Conservation (phyloP, 2,888 invertebrate genomes). For the Geophilus truncorum region DNA sequence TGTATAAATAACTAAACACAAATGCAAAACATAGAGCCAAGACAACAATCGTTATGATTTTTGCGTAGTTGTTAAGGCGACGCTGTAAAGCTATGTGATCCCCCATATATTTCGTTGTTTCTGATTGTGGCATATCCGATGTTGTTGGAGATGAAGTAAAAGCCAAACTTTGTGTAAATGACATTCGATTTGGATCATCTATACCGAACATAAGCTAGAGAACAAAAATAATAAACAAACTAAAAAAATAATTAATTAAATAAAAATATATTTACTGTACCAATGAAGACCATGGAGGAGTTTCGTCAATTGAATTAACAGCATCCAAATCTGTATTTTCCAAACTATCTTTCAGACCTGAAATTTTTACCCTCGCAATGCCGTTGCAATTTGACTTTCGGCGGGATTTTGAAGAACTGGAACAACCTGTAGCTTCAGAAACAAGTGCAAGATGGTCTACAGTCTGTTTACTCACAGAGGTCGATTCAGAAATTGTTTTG, state of each 20-base stretch:
- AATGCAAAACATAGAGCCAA: not conserved
- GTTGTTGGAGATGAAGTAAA: not conserved
- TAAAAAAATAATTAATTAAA: not conserved
- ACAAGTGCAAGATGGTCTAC: not conserved
- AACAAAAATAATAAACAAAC: not conserved
- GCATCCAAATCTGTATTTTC: not conserved
- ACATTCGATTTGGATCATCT: constrained; percentile 6
- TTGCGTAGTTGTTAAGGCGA: constrained; percentile 21
- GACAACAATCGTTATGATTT: not conserved
- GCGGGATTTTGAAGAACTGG: not conserved
- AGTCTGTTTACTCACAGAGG: not conserved
- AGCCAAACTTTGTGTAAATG: constrained; percentile 1
- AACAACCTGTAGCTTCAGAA: not conserved
- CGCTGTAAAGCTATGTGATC: not conserved
- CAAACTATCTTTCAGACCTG: not conserved
- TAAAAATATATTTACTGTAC: not conserved
- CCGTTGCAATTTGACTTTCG: not conserved
- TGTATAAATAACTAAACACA: not conserved
- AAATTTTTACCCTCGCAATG: not conserved
- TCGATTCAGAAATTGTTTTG: not conserved
- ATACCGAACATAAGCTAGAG: constrained; percentile 9
- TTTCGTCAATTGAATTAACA: not conserved
- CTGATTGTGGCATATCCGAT: not conserved
- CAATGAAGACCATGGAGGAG: not conserved
- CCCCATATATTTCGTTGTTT: not conserved